Evolutionary conservation across 2,888 invertebrate species (phyloP).

Genomic region (Iphiclides podalirius): DNA sequence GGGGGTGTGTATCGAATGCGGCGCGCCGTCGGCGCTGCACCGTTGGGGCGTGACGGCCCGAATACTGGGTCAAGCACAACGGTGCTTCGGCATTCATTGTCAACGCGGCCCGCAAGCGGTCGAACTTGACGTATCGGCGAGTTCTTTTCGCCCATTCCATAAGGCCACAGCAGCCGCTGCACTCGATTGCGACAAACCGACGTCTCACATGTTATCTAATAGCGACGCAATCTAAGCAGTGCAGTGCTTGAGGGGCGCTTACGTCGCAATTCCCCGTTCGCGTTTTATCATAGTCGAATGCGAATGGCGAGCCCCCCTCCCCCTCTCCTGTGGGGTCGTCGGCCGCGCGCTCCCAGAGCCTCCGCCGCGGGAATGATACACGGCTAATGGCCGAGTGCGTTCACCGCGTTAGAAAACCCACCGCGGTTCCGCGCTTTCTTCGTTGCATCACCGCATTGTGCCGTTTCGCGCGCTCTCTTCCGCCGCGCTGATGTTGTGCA

Average conservation of each 20-base stretch:
- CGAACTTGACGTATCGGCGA: conserved; percentile 73
- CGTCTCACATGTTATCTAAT: conserved; percentile 73
- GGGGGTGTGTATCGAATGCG: conserved; percentile 18
- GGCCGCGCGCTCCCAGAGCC: conserved; percentile 39
- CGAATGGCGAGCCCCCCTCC: conserved; percentile 58
- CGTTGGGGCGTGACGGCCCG: conserved; percentile 59
- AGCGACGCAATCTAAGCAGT: conserved; percentile 47
- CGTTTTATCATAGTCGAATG: conserved; percentile 59
- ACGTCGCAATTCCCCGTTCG: conserved; percentile 45
- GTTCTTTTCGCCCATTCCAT: conserved; percentile 55
- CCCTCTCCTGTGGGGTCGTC: conserved; percentile 48
- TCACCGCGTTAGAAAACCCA: conserved; percentile 77
- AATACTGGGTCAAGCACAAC: conserved; percentile 78
- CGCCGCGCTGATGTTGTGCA: conserved; percentile 63
- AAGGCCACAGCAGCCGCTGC: conserved; percentile 47
- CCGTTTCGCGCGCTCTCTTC: conserved; percentile 75
- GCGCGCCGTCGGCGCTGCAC: conserved; percentile 29
- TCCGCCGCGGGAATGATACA: conserved; percentile 61
- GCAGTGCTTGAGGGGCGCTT: too few species aligned
- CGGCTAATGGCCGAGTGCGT: conserved; percentile 72
- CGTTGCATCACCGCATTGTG: conserved; percentile 71
- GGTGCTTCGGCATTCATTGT: conserved; percentile 79
- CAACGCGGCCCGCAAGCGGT: conserved; percentile 54
- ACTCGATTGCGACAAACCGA: conserved; percentile 58
- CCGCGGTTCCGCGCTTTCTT: conserved; percentile 79